A percentile compares a stretch with the other conserved stretches of the same genome.
These are phyloP conservation scores for Xylocampa areola DNA, from an alignment of 2,888 invertebrate species.

Conservation along the genomic window DNA sequence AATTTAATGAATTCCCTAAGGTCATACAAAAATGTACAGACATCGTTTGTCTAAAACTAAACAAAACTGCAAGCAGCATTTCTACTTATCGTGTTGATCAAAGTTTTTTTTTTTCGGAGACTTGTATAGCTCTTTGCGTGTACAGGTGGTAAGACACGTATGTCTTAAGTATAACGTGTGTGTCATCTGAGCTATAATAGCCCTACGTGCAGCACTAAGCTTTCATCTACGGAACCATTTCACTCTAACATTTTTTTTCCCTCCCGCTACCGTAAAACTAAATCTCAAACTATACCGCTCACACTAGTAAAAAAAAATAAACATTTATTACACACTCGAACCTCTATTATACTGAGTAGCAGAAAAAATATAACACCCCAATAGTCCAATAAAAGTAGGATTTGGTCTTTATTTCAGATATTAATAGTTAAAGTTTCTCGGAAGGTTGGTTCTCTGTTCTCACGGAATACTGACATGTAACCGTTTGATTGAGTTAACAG, in stretches of 20 bases:
- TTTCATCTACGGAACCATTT: conserved; percentile 42
- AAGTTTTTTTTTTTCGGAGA: no score
- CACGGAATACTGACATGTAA: conserved; percentile 76
- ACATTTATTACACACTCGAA: conserved; percentile 74
- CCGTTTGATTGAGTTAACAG: conserved; percentile 82
- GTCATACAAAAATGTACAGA: no score
- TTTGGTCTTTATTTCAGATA: conserved; percentile 85
- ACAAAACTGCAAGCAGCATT: no score
- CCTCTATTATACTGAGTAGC: conserved; percentile 74
- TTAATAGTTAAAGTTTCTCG: conserved; percentile 83
- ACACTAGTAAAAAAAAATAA: conserved; percentile 71
- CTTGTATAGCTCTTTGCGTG: no score
- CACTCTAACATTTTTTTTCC: conserved; percentile 54
- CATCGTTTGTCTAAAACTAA: neutral
- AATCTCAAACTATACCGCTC: conserved; percentile 66
- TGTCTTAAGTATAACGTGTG: no score
- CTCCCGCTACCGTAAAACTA: conserved; percentile 74
- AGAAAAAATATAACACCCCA: conserved; percentile 78
- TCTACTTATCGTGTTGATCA: no score
- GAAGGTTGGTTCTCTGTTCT: conserved; percentile 80
- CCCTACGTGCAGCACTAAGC: no score
- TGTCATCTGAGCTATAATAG: no score
- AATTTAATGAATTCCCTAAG: no score
- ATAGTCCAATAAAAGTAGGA: conserved; percentile 85
- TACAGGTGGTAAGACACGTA: no score